Conservation (phyloP, 30 jellyfish, hydroid and myxozoan genomes). For the Rhopilema esculentum region DNA sequence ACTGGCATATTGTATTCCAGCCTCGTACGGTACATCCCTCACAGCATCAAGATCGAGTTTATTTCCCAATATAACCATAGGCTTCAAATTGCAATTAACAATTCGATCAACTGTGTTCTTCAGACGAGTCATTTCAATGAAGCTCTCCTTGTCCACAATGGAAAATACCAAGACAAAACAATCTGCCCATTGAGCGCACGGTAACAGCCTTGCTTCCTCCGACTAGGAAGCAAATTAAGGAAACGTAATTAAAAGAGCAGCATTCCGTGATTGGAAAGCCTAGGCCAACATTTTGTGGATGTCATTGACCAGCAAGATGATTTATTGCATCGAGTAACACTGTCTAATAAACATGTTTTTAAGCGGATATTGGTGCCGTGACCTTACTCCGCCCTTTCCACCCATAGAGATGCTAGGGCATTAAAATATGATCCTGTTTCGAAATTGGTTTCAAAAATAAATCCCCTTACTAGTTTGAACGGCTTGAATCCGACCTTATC, state of each 20-base stretch:
- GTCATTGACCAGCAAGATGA: too few species aligned
- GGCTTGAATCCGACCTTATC: too few species aligned
- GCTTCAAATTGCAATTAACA: conserved; percentile 36
- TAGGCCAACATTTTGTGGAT: too few species aligned
- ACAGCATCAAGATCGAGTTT: conserved; percentile 53
- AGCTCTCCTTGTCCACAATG: conserved; percentile 62
- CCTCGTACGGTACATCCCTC: conserved; percentile 21
- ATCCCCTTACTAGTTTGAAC: too few species aligned
- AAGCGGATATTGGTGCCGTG: too few species aligned
- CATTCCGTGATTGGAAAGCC: neutral
- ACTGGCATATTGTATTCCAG: conserved; percentile 62
- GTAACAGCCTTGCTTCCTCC: conserved; percentile 31
- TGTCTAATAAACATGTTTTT: too few species aligned
- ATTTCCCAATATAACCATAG: conserved; percentile 59
- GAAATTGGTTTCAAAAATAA: too few species aligned
- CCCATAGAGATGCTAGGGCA: too few species aligned
- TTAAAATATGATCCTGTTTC: too few species aligned
- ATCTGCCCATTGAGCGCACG: conserved; percentile 74
- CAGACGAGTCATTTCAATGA: conserved; percentile 45
- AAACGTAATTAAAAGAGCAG: neutral
- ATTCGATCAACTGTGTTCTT: conserved; percentile 39
- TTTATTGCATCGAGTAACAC: too few species aligned
- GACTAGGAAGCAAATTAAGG: conserved; percentile 19
- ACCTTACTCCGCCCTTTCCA: too few species aligned
- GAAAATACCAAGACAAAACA: conserved; percentile 72